A percentile compares a stretch with the other conserved stretches of the same genome.
phyloP scores from a whole-genome alignment of 2,113 vertebrate species.

The Pachypanchax playfairii region DNA sequence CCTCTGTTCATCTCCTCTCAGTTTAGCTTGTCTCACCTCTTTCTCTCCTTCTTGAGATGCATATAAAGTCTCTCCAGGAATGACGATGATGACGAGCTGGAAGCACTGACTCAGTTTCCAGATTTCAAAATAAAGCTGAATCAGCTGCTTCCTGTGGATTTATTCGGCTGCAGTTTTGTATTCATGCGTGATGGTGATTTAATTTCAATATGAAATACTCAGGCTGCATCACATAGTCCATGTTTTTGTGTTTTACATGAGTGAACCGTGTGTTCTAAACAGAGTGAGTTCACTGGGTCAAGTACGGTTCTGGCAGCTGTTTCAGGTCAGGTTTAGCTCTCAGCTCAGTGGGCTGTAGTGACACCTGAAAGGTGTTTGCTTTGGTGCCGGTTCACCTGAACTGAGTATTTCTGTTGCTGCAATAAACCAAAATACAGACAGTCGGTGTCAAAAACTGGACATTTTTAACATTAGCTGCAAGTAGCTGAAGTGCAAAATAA shows the following conservation, averaged over 20 bases:
- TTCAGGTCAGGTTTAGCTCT: constrained; percentile 30
- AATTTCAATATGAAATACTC: constrained; percentile 50
- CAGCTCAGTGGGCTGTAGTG: constrained; percentile 20
- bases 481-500: too few species aligned
- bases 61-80: too few species aligned
- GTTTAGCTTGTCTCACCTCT: not conserved
- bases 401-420: not conserved
- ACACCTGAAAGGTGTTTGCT: constrained; percentile 12
- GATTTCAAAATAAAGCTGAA: constrained; percentile 24
- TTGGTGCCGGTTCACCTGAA: constrained; percentile 14
- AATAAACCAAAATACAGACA: too few species aligned
- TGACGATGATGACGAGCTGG: constrained; percentile 2
- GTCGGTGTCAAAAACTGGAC: too few species aligned
- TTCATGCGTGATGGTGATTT: constrained; percentile 48
- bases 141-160: constrained; percentile 26
- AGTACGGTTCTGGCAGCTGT: constrained; percentile 46
- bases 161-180: constrained; percentile 34
- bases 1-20: not conserved
- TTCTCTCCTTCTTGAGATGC: not conserved
- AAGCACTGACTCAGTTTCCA: constrained; percentile 17
- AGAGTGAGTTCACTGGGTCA: constrained; percentile 24
- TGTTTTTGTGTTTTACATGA: constrained; percentile 32
- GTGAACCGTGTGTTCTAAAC: constrained; percentile 27
- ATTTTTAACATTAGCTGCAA: too few species aligned
- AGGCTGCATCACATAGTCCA: constrained; percentile 33